These are phyloP conservation scores for Cremastinae sp. DNA, from an alignment of 2,888 invertebrate genomes.

Conservation along the genomic window DNA sequence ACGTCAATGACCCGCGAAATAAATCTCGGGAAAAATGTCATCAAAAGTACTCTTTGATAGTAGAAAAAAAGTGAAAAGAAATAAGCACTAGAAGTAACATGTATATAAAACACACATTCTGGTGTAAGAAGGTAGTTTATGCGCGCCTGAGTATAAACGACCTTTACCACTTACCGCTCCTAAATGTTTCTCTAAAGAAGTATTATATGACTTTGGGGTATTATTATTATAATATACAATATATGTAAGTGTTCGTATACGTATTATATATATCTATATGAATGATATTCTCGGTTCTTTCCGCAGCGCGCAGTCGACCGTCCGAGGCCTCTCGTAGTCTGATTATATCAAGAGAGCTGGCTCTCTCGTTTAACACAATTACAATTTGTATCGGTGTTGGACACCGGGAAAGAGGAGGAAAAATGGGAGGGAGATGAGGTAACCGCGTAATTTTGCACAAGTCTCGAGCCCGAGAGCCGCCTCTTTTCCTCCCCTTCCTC, in stretches of 20 bases:
- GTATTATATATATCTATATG: background rate
- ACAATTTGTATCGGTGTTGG: constrained; percentile 69
- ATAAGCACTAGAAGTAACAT: too few relatives aligned
- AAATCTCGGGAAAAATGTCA: too few relatives aligned
- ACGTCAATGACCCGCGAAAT: too few relatives aligned
- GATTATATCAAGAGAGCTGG: constrained; percentile 42
- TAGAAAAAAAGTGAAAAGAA: too few relatives aligned
- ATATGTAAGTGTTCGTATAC: background rate
- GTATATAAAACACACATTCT: constrained; percentile 22
- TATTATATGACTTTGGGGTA: constrained; percentile 52
- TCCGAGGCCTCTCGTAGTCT: constrained; percentile 28
- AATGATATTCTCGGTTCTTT: constrained; percentile 12
- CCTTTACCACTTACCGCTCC: constrained; percentile 51
- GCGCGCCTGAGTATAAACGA: constrained; percentile 46
- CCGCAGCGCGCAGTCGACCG: background rate
- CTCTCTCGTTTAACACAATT: constrained; percentile 70
- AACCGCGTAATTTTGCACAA: constrained; percentile 60
- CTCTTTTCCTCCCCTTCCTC: constrained; percentile 47
- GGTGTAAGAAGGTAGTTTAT: constrained; percentile 15
- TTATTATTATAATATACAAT: background rate
- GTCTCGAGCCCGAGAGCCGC: constrained; percentile 32
- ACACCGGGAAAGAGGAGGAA: constrained; percentile 17
- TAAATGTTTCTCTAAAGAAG: constrained; percentile 59
- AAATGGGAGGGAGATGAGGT: constrained; percentile 29
- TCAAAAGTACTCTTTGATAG: too few relatives aligned